Base-by-base conservation (phyloP, 1,140 invertebrate genomes). In the Portunus trituberculatus region DNA sequence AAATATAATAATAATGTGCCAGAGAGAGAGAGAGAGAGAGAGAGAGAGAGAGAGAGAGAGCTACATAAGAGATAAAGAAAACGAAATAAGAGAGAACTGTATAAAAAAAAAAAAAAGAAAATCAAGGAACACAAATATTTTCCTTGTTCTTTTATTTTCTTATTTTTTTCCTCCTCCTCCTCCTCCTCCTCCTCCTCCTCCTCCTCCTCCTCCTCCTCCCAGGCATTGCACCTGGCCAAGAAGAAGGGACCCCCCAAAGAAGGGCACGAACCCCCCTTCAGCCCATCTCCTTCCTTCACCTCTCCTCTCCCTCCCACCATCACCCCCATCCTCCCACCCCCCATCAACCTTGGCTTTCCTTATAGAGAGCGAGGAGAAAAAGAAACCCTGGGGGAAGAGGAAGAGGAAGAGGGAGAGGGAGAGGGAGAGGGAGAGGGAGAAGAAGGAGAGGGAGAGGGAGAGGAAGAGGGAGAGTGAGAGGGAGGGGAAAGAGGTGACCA, bases 221-320 rank as follows among this genome's bases (percentile, higher is more conserved):
- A 98, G 93, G 98, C 98, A 0, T 98, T 98, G 46, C 98, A 98
- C 96, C 99, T 98, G 98, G 98, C 98, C 0, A 99, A 98, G 96
- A 97, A 99, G 96, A 98, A 98, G 4, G 97, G 98, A 94, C 97
- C 98, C 83, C 98, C 98, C 1, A 98, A 98, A 97, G 98, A 98
- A 1, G 97, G 97, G 92, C 98, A 97, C 96, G 98, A 98, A 46
- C 98, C 98, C 88, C 39, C 39, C 39, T 1, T 39, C 96, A 97
- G 98, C 96, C 98, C 98, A 93, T 98, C 98, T 0, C 98, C 98
- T 46, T 98, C 98, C 96, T 99, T 98, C 98, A 98, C 98, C 0
- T 96, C 98, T 98, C 2, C 98, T 99, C 96, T 99, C 99, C 97
- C 98, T 99, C 45, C 98, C 39, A 2, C 39, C 39, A 39, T 39